Evolutionary conservation across 1,140 invertebrate genomes (phyloP), one percentile per base, ranked within the genome.

Genomic region (Drosophila pachea): DNA sequence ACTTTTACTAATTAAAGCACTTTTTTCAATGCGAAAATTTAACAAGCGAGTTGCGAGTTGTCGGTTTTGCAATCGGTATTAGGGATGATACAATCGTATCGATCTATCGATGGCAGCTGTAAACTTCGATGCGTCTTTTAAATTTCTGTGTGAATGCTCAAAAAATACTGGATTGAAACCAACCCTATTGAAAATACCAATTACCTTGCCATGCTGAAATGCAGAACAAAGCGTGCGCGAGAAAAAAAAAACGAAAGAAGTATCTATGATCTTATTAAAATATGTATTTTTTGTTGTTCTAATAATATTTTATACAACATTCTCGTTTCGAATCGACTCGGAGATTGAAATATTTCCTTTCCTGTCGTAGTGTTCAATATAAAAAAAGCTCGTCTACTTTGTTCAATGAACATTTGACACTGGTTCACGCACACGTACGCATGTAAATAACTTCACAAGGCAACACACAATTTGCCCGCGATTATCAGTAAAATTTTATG

Each of bases 1-100:
- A 72, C 69, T 72, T 68, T 72, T 68, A 72, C 69, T 72, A 72
- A 72, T 72, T 72, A 62, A 72, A 72, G 65, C 65, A 68, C 69
- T 72, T 68, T 72, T 72, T 68, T 62, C 64, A 52, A 72, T 72
- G 69, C 69, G 69, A 72, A 72, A 72, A 72, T 72, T 55, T 72
- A 58, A 70, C 62, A 66, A 69, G 68, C 68, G 62, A 70, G 66
- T 68, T 68, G 60, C 65, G 58, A 68, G 67, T 58, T 69, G 67
- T 69, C 67, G 67, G 67, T 65, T 69, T 68, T 69, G 67, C 67
- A 69, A 69, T 69, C 67, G 67, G 67, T 58, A 64, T 64, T 64
- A 56, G 61, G 47, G 61, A 69, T 68, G 65, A 47, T 35, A 65
- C 38, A 14, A 52, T 43, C 8, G 60, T 68, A 64, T 68, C 50